A percentile compares a stretch with the other conserved stretches of the same genome.
phyloP scores from a whole-genome alignment of 2,113 vertebrate species.

The Oceanites oceanicus region DNA sequence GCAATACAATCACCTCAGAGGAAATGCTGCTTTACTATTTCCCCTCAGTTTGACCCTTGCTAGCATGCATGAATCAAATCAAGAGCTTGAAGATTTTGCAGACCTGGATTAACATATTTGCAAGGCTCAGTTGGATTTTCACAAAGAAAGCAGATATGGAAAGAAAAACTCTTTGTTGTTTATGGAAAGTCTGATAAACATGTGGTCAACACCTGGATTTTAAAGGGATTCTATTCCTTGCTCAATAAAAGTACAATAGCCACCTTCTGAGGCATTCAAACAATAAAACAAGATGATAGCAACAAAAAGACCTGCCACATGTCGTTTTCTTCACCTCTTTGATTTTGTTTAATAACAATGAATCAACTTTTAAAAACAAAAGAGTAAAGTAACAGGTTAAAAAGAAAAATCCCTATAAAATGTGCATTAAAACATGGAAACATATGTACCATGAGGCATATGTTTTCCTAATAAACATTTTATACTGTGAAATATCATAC shows the following conservation, averaged over 20 bases:
- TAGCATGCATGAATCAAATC: slow-evolving; percentile 46
- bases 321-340: slow-evolving; percentile 59
- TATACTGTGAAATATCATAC: background rate
- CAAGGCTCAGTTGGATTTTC: slow-evolving; percentile 50
- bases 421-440: slow-evolving; percentile 42
- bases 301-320: slow-evolving; percentile 57
- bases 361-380: slow-evolving; percentile 47
- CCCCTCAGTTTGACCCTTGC: slow-evolving; percentile 44
- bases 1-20: slow-evolving; percentile 24
- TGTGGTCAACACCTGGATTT: slow-evolving; percentile 73
- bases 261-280: slow-evolving; percentile 69
- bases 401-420: slow-evolving; percentile 55
- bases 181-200: slow-evolving; percentile 64
- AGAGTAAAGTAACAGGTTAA: slow-evolving; percentile 52
- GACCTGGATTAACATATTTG: slow-evolving; percentile 60
- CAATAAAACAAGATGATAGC: slow-evolving; percentile 66
- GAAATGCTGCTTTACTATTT: slow-evolving; percentile 41
- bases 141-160: slow-evolving; percentile 49
- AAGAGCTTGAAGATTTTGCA: slow-evolving; percentile 62
- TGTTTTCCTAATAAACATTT: background rate
- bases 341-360: slow-evolving; percentile 26
- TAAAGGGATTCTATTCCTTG: slow-evolving; percentile 52
- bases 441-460: background rate
- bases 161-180: slow-evolving; percentile 62
- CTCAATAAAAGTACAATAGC: slow-evolving; percentile 65